Conservation (phyloP, 2,888 invertebrate species). For the Lymantria monacha region DNA sequence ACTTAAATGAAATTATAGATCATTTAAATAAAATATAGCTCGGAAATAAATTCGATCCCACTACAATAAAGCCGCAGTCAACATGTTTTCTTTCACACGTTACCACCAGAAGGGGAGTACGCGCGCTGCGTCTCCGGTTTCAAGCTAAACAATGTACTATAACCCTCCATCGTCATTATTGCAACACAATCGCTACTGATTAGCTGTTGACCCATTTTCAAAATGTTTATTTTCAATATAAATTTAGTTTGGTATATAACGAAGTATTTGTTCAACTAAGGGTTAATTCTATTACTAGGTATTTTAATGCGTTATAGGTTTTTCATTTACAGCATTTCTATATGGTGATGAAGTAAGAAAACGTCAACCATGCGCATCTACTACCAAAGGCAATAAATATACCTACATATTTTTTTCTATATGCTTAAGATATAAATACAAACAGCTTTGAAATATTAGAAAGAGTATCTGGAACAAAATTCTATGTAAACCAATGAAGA, state of each 20-base stretch:
- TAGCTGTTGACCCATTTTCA: conserved; percentile 54
- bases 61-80: conserved; percentile 12
- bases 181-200: conserved; percentile 57
- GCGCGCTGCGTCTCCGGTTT: conserved; percentile 40
- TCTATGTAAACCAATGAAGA: too few relatives aligned
- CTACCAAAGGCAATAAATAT: too few relatives aligned
- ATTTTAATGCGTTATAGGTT: too few relatives aligned
- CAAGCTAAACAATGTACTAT: conserved; percentile 42
- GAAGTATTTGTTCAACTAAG: conserved; percentile 23
- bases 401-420: too few relatives aligned
- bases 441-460: too few relatives aligned
- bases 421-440: too few relatives aligned
- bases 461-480: too few relatives aligned
- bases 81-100: conserved; percentile 28
- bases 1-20: too few relatives aligned
- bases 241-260: conserved; percentile 24
- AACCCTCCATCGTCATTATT: conserved; percentile 37
- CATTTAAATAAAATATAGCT: too few relatives aligned
- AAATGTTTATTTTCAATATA: conserved; percentile 34
- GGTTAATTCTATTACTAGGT: conserved; percentile 14
- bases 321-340: too few relatives aligned
- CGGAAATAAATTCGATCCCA: background rate
- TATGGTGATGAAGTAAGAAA: too few relatives aligned
- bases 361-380: too few relatives aligned
- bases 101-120: conserved; percentile 26